Conservation (phyloP, 2,113 vertebrate species). For the Sapajus apella region DNA sequence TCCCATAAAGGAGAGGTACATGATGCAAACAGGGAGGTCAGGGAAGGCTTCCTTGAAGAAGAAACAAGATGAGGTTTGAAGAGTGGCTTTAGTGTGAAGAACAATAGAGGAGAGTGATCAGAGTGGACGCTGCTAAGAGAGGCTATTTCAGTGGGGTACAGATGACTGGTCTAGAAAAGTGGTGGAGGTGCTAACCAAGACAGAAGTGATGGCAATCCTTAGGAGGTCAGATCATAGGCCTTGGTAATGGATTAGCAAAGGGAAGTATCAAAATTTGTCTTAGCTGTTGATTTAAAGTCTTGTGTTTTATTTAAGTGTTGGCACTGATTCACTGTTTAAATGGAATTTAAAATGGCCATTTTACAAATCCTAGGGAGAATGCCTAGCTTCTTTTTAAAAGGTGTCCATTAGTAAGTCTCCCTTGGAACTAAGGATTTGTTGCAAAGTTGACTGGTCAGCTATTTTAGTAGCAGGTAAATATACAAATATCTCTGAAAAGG, state of each 20-base stretch:
- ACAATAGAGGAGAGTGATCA: not conserved
- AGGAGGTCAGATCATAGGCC: not conserved
- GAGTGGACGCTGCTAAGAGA: not conserved
- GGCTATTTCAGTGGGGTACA: not conserved
- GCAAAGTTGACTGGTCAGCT: not conserved
- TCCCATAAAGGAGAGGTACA: not conserved
- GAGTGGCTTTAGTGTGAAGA: not conserved
- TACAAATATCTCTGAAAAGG: not conserved
- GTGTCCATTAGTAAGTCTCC: not conserved
- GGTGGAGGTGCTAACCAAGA: not conserved
- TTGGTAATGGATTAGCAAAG: not conserved
- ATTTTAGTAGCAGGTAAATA: constrained; percentile 42
- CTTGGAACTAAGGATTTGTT: constrained; percentile 36
- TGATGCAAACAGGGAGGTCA: not conserved
- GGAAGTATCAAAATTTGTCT: not conserved
- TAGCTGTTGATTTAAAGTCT: constrained; percentile 25
- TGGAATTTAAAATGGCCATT: constrained; percentile 37
- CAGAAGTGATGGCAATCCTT: not conserved
- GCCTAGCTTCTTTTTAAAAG: constrained; percentile 17
- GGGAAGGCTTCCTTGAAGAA: not conserved
- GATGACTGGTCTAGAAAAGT: not conserved
- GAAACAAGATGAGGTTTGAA: not conserved
- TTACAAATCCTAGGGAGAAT: not conserved
- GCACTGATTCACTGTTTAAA: constrained; percentile 13
- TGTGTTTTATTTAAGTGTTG: constrained; percentile 4